Percentiles rank a stretch among this genome's conserved stretches.
Evolutionary conservation across 2,888 invertebrate species (phyloP).

Genomic region (Spicauda simplicius): DNA sequence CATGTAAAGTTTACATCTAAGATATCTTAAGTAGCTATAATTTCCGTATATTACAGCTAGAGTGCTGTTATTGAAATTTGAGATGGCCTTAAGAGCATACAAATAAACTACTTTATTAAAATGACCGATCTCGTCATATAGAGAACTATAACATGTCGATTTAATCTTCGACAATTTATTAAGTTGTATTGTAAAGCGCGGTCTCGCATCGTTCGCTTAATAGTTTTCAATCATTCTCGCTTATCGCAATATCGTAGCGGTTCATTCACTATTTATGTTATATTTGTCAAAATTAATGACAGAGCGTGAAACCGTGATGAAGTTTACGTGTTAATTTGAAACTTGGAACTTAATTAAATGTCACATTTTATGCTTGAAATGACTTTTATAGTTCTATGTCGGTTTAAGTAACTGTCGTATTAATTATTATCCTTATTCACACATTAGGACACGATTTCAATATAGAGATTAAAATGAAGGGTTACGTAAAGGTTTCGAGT

Average conservation of each 20-base stretch:
- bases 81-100: not conserved
- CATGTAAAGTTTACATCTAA: no score
- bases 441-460: no score
- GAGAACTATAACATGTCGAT: constrained; percentile 1
- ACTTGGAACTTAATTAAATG: not conserved
- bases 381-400: not conserved
- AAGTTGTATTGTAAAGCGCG: constrained; percentile 25
- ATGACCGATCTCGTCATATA: not conserved
- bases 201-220: constrained; percentile 24
- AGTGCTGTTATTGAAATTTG: not conserved
- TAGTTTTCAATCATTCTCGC: constrained; percentile 23
- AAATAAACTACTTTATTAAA: constrained; percentile 6
- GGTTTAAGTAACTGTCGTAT: not conserved
- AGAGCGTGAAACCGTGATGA: constrained; percentile 4
- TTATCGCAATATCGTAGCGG: constrained; percentile 13
- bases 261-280: constrained; percentile 25
- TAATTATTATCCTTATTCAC: constrained; percentile 1
- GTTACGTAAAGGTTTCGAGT: no score
- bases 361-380: not conserved
- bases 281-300: constrained; percentile 3
- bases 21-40: no score
- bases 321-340: not conserved
- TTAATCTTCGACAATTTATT: constrained; percentile 22
- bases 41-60: no score
- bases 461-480: no score